These are phyloP conservation scores for Strix occidentalis DNA, from an alignment of 2,797 vertebrate species.

Conservation along the genomic window DNA sequence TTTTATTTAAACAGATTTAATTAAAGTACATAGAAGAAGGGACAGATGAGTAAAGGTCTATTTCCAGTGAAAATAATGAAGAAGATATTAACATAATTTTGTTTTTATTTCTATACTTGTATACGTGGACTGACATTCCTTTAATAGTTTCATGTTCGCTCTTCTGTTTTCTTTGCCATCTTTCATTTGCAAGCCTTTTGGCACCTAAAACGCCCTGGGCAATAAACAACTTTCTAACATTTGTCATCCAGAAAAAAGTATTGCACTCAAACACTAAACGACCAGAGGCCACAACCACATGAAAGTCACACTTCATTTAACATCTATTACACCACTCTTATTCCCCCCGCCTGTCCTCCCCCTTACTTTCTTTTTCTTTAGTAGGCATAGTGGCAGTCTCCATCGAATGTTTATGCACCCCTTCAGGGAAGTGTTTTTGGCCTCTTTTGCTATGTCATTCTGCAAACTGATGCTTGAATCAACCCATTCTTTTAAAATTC, in stretches of 20 bases:
- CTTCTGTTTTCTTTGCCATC: constrained; percentile 1
- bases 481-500: constrained; percentile 24
- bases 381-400: background rate
- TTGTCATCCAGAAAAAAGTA: background rate
- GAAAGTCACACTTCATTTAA: constrained; percentile 30
- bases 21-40: background rate
- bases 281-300: constrained; percentile 15
- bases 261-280: background rate
- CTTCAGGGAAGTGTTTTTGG: background rate
- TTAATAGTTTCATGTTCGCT: background rate
- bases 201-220: background rate
- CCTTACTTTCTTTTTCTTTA: background rate
- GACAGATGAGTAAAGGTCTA: background rate
- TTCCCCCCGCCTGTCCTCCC: background rate
- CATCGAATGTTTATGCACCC: background rate
- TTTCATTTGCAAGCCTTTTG: constrained; percentile 32
- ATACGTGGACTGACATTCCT: background rate
- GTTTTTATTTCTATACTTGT: background rate
- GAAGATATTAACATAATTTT: background rate
- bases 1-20: constrained; percentile 11
- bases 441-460: background rate
- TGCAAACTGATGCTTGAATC: constrained; percentile 26
- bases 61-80: background rate
- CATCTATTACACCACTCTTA: background rate
- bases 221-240: constrained; percentile 34